Evolutionary conservation across 2,797 vertebrate species (phyloP).

Genomic region (Periophthalmus magnuspinnatus): DNA sequence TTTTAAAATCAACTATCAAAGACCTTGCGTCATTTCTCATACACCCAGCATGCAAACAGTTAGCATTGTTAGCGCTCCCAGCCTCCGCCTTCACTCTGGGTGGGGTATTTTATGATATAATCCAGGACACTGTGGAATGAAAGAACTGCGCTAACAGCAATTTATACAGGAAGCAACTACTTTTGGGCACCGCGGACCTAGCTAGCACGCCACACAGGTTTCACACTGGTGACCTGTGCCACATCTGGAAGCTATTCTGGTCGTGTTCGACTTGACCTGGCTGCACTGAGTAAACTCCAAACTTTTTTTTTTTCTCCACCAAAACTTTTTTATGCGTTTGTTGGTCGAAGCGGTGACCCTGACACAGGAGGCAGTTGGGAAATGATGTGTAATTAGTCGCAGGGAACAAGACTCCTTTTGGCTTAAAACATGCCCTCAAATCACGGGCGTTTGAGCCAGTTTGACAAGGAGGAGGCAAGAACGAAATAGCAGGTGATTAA

Average conservation of each 20-base stretch:
- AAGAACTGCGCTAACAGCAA: conserved; percentile 82
- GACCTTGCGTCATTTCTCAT: background rate
- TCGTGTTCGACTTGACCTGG: conserved; percentile 93
- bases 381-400: conserved; percentile 87
- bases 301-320: conserved; percentile 10
- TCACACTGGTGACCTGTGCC: conserved; percentile 78
- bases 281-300: conserved; percentile 88
- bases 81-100: conserved; percentile 30
- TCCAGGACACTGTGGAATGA: conserved; percentile 83
- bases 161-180: conserved; percentile 93
- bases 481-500: conserved; percentile 29
- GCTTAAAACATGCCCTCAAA: conserved; percentile 52
- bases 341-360: conserved; percentile 76
- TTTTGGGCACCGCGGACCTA: conserved; percentile 87
- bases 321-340: conserved; percentile 79
- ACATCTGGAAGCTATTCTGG: conserved; percentile 96
- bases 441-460: conserved; percentile 29
- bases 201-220: conserved; percentile 84
- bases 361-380: conserved; percentile 80
- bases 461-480: conserved; percentile 21
- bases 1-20: background rate
- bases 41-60: background rate
- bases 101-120: conserved; percentile 78
- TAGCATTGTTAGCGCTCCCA: background rate
- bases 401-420: conserved; percentile 73